Base-by-base conservation (phyloP, 2,888 invertebrate genomes). In the Taphrorychus bicolor region DNA sequence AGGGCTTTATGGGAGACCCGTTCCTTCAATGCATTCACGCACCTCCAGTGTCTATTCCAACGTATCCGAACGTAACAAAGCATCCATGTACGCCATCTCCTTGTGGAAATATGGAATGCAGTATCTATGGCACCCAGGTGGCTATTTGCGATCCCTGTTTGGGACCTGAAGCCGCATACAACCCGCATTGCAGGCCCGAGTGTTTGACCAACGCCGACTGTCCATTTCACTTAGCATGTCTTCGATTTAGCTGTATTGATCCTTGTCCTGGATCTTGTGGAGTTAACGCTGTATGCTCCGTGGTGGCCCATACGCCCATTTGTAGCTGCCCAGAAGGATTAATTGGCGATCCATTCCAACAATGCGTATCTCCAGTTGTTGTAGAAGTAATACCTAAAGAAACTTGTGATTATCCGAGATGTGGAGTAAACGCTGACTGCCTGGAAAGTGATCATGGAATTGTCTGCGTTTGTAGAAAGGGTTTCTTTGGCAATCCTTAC, bases 261-360 rank as follows among this genome's bases (percentile, higher is more conserved):
- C 93, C 93, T 16, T 93, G 93, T 74, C 89, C 89, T 5, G 92
- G 92, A 54, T 90, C 91, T 2, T 93, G 93, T 77, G 92, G 93
- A 51, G 86, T 90, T 53, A 90, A 89, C 76, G 90, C 92, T 49
- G 78, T 87, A 66, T 93, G 92, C 78, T 83, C 83, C 40, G 89
- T 89, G n/a, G 87, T 91, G 70, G 84, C 87, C 60, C 92, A 92
- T 74, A 87, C 88, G 70, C 92, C 92, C 9, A 86, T 91, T 52
- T 93, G 93, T 79, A 85, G 86, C 56, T 92, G 92, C 77, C 86
- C 87, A 62, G 80, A 84, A 66, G 89, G 89, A 54, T 86, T 90
- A 57, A 84, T 86, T 73, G 93, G 93, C 74, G 91, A 93, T 82
- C 91, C 93, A 11, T 93, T 90, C 77, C 91, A 91, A 76, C 89